Conservation (phyloP, 2,113 vertebrate genomes). For the Psephotus haematonotus region DNA sequence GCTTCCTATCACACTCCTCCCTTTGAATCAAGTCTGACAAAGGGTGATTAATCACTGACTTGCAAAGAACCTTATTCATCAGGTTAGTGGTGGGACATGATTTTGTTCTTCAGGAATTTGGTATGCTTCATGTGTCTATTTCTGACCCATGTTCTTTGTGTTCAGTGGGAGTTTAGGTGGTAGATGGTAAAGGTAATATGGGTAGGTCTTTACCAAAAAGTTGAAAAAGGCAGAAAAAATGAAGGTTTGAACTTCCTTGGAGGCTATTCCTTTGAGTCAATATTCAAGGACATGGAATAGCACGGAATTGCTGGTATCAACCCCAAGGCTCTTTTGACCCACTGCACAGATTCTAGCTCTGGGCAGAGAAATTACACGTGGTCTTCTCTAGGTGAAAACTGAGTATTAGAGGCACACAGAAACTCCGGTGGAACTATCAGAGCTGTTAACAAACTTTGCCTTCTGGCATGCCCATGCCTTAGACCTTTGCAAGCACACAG, state of each 20-base stretch:
- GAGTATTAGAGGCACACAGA: neutral
- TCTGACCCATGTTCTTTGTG: neutral
- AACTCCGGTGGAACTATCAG: neutral
- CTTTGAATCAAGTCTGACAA: neutral
- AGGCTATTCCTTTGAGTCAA: neutral
- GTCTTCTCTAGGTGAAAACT: neutral
- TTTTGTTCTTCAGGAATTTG: neutral
- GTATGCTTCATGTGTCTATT: neutral
- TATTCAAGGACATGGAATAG: neutral
- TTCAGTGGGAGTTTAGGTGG: neutral
- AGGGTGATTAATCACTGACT: neutral
- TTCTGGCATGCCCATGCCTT: neutral
- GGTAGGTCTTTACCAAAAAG: neutral
- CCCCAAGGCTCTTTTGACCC: neutral
- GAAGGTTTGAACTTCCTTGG: neutral
- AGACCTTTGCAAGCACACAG: constrained; percentile 12
- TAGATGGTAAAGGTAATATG: neutral
- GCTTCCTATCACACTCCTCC: neutral
- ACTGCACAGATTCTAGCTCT: neutral
- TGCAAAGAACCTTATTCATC: neutral
- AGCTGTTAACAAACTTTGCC: neutral
- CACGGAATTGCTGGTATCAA: neutral
- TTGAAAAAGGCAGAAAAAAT: neutral
- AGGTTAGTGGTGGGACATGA: neutral
- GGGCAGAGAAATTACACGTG: fast-evolving